Base-by-base conservation (phyloP, 2,888 invertebrate species). In the Sphecodes monilicornis region DNA sequence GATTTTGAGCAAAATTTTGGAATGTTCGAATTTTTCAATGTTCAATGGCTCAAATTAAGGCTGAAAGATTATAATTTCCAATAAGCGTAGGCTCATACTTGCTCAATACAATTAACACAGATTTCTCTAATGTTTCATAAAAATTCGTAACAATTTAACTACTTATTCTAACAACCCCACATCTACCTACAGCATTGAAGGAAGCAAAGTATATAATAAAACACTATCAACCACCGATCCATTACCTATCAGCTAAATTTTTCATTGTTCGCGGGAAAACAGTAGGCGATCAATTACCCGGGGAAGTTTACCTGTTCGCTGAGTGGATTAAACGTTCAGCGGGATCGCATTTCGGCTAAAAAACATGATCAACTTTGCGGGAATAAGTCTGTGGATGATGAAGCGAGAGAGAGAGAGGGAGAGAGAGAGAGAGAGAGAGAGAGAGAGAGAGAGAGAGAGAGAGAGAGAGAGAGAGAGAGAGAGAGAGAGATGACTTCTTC, bases 311-410 rank as follows among this genome's bases (percentile, higher is more conserved):
- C 82, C 80, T 80, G 82, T 85, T 77, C 57, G 77, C 80, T 76
- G 85, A 90, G 88, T 90, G 88, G 88, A 91, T 90, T 91, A 90
- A 88, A 87, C 85, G 88, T 86, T 78, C 66, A 50, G 69, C 80
- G 13, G 13, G 86, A 89, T 90, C 86, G 82, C 57, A 81, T 76
- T 54, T 69, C 75, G 64, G 76, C 71, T 75, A 79, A 87, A 60
- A 76, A 78, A 70, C 54, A 60, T 26, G 60, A 41, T 41, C 39
- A 57, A 46, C 6, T 57, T 50, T 57, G 22, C 22, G 46, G 57
- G 16, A 81, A 81, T 72, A 78, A 76, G 60, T 66, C 66, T 41
- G 70, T 69, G 46, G 57, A 69, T 43, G 5, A 11, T 1, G 16
- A 41, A 13, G 60, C 16, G 36, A 50, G 36, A 18, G 64, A 43